These are phyloP conservation scores for Micrasema longulum DNA, from an alignment of 1,140 invertebrate genomes.

Conservation along the genomic window DNA sequence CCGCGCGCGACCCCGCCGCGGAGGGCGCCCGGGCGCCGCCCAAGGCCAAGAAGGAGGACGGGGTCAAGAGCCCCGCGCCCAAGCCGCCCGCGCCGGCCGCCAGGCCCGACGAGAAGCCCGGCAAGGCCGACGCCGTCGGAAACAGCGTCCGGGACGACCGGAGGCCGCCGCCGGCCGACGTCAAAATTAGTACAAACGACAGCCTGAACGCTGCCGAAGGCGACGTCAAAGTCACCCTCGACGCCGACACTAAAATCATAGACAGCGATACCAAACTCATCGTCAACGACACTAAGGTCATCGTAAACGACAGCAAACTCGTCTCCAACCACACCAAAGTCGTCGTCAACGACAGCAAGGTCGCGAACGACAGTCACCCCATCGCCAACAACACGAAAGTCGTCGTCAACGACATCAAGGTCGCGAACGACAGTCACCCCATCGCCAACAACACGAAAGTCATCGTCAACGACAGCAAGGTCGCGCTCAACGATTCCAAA, in stretches of 20 bases:
- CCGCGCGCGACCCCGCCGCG: conserved; percentile 63
- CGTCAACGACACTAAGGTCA: neutral
- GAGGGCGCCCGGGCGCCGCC: conserved; percentile 52
- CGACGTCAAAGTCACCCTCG: no score
- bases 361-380: conserved; percentile 30
- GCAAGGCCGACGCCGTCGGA: no score
- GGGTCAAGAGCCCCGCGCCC: conserved; percentile 49
- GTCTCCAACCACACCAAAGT: conserved; percentile 9
- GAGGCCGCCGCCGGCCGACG: no score
- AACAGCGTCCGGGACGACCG: no score
- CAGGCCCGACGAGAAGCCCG: no score
- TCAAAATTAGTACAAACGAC: no score
- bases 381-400: neutral
- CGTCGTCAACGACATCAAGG: conserved; percentile 32
- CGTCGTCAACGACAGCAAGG: conserved; percentile 1
- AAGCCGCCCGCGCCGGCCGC: conserved; percentile 38
- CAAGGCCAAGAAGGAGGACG: conserved; percentile 47
- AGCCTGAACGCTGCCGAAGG: no score
- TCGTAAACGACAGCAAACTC: conserved; percentile 22
- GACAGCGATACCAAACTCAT: no score
- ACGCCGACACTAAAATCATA: no score
- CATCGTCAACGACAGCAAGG: neutral
- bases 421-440: neutral
- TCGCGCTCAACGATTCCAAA: neutral
- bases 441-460: neutral